These are phyloP conservation scores for Miichthys miiuy DNA, from an alignment of 2,797 vertebrate genomes.

Conservation along the genomic window DNA sequence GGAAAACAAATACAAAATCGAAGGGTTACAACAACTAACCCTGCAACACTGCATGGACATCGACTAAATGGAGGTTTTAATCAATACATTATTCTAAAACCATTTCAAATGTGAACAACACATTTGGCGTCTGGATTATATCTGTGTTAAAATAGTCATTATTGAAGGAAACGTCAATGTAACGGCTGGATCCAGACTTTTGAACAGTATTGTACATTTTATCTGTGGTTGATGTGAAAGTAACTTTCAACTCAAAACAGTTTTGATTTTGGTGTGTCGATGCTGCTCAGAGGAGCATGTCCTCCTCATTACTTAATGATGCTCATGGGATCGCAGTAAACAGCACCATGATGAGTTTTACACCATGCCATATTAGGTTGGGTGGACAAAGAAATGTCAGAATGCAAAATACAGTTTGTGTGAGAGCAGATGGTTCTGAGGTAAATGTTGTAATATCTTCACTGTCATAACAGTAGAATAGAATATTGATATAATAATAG, in stretches of 20 bases:
- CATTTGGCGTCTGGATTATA: background rate
- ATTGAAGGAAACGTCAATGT: background rate
- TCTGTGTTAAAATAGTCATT: background rate
- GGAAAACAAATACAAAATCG: background rate
- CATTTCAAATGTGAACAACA: background rate
- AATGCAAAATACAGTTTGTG: background rate
- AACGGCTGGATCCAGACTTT: background rate
- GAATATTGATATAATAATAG: too few relatives aligned
- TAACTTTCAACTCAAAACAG: slow-evolving; percentile 3
- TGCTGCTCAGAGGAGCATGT: slow-evolving; percentile 44
- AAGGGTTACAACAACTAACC: background rate
- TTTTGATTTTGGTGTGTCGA: slow-evolving; percentile 34
- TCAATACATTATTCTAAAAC: background rate
- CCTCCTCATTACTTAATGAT: slow-evolving; percentile 59
- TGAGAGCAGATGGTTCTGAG: background rate
- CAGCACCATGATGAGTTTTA: slow-evolving; percentile 26
- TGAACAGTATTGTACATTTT: background rate
- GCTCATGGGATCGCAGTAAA: slow-evolving; percentile 57
- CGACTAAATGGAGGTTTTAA: background rate
- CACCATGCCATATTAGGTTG: slow-evolving; percentile 24
- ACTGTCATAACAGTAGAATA: background rate
- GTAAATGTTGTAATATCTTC: background rate
- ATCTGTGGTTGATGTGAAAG: slow-evolving; percentile 12
- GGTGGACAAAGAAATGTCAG: slow-evolving; percentile 6
- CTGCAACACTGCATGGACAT: background rate